These are phyloP conservation scores for Zaprionus capensis DNA, from an alignment of 1,140 invertebrate species.

Conservation along the genomic window DNA sequence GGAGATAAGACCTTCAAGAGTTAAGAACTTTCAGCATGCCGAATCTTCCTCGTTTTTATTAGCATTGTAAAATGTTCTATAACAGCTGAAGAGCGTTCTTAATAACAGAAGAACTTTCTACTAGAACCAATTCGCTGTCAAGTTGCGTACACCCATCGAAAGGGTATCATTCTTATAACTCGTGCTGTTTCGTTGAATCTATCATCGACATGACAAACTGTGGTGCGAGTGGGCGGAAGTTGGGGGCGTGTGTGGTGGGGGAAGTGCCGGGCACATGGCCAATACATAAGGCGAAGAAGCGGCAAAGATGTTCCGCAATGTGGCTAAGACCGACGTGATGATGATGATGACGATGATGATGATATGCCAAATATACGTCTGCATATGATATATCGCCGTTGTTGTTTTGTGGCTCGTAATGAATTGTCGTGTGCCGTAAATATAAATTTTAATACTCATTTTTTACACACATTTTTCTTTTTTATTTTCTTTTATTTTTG, in stretches of 20 bases:
- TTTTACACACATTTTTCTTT: conserved; percentile 37
- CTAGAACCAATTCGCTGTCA: neutral
- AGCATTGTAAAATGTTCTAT: too few species aligned
- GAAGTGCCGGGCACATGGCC: conserved; percentile 27
- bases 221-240: conserved; percentile 27
- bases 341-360: conserved; percentile 14
- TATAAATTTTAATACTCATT: conserved; percentile 52
- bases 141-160: neutral
- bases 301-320: conserved; percentile 13
- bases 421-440: conserved; percentile 62
- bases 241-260: conserved; percentile 8
- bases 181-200: conserved; percentile 18
- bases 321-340: conserved; percentile 28
- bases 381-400: conserved; percentile 3
- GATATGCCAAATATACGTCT: conserved; percentile 43
- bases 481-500: conserved; percentile 25
- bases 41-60: too few species aligned
- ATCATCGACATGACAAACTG: conserved; percentile 52
- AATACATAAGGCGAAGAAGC: conserved; percentile 14
- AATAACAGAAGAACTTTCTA: too few species aligned
- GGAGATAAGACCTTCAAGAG: too few species aligned
- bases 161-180: conserved; percentile 8
- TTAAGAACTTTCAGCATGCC: too few species aligned
- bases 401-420: conserved; percentile 32
- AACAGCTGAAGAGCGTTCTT: too few species aligned